These are phyloP conservation scores for Rapana venosa DNA, from an alignment of 2,888 invertebrate species.

Conservation along the genomic window DNA sequence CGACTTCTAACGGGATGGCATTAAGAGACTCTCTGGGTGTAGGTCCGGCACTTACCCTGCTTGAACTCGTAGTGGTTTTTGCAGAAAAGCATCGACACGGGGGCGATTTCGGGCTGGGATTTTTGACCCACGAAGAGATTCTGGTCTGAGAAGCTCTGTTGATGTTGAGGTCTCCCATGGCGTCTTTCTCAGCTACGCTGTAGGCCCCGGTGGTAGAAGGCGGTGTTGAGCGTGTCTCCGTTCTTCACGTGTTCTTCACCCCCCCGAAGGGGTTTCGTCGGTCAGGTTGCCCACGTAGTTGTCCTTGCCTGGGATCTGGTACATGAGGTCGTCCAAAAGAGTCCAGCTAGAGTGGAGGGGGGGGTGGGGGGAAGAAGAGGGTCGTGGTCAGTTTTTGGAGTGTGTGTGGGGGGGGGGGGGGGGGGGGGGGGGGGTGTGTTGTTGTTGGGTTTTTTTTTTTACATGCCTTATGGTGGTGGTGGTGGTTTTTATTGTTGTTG, in stretches of 20 bases:
- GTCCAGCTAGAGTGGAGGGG: not conserved
- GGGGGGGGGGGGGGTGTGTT: too few species aligned
- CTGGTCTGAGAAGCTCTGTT: conserved; percentile 52
- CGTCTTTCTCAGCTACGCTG: conserved; percentile 50
- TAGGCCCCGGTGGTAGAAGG: conserved; percentile 60
- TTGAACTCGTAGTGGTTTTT: not conserved
- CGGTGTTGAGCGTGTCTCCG: conserved; percentile 37
- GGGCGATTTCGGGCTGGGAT: conserved; percentile 56
- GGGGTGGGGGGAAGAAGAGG: too few species aligned
- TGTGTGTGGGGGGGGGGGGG: too few species aligned
- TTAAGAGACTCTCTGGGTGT: conserved; percentile 59
- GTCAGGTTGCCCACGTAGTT: conserved; percentile 56
- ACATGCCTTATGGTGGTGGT: too few species aligned
- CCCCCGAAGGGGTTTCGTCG: conserved; percentile 48
- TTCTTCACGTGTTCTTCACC: not conserved
- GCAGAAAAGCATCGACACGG: conserved; percentile 53
- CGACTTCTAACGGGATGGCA: conserved; percentile 70
- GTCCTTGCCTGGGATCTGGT: conserved; percentile 64
- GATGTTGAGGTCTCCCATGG: conserved; percentile 56
- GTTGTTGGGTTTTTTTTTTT: too few species aligned
- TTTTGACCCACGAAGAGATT: conserved; percentile 64
- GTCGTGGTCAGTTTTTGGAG: too few species aligned
- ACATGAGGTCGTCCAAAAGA: conserved; percentile 59
- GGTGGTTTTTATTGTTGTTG: too few species aligned
- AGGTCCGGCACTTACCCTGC: conserved; percentile 39